These are phyloP conservation scores for Apodemus sylvaticus DNA, from an alignment of 2,113 vertebrate species.

Conservation along the genomic window DNA sequence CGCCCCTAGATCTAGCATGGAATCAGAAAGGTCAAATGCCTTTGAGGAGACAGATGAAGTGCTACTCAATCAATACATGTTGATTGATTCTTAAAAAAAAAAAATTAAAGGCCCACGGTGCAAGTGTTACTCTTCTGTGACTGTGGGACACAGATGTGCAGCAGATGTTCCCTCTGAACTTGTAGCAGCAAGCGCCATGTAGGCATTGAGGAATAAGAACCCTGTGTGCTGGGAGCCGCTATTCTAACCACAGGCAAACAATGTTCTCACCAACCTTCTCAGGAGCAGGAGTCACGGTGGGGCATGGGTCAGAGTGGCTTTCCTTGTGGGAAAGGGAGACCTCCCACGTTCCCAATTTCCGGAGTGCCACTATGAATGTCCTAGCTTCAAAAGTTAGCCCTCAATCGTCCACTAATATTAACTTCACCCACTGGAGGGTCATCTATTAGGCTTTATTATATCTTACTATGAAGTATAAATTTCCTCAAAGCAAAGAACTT, in stretches of 20 bases:
- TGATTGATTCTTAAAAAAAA: background rate
- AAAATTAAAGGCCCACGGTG: background rate
- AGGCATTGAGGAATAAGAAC: background rate
- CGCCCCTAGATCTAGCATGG: background rate
- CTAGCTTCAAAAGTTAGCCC: background rate
- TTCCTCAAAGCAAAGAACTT: slow-evolving; percentile 17
- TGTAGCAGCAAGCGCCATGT: background rate
- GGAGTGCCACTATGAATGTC: slow-evolving; percentile 24
- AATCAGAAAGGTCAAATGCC: slow-evolving; percentile 54
- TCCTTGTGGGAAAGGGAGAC: background rate
- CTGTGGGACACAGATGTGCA: background rate
- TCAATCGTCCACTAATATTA: slow-evolving; percentile 34
- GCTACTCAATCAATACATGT: slow-evolving; percentile 46
- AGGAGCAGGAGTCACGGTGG: background rate
- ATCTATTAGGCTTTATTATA: slow-evolving; percentile 25
- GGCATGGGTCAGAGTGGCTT: background rate
- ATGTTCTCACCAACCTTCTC: background rate
- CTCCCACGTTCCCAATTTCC: background rate
- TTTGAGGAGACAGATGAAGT: slow-evolving; percentile 58
- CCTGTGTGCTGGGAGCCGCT: background rate
- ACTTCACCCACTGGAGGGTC: slow-evolving; percentile 12
- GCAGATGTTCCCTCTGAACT: background rate
- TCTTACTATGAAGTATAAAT: slow-evolving; percentile 47
- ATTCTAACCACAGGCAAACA: background rate
- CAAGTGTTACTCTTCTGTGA: slow-evolving; percentile 28